A percentile compares a stretch with the other conserved stretches of the same genome.
Conservation (phyloP, 1,140 invertebrate species). For the Apolygus lucorum region DNA sequence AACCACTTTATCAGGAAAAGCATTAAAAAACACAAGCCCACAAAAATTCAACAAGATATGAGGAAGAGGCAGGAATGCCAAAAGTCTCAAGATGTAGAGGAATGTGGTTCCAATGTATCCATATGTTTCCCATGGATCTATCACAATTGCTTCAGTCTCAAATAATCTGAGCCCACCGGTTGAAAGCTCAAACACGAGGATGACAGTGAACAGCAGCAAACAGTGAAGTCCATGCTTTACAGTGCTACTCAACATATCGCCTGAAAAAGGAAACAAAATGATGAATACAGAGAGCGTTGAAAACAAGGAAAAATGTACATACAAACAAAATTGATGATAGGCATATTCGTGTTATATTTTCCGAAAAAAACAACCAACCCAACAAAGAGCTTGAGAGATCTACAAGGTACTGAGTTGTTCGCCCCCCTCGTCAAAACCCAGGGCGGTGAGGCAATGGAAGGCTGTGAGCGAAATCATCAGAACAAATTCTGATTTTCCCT, state of each 20-base stretch:
- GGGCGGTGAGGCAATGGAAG: too few relatives aligned
- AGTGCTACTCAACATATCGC: slow-evolving; percentile 54
- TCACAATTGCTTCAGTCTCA: slow-evolving; percentile 47
- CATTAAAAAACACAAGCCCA: slow-evolving; percentile 85
- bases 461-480: too few relatives aligned
- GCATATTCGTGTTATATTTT: too few relatives aligned
- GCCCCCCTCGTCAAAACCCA: too few relatives aligned
- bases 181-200: slow-evolving; percentile 66
- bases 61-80: slow-evolving; percentile 79
- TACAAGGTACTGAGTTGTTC: too few relatives aligned
- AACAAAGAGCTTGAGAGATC: too few relatives aligned
- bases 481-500: too few relatives aligned
- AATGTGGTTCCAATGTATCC: slow-evolving; percentile 56
- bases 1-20: slow-evolving; percentile 86
- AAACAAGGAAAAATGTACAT: too few relatives aligned
- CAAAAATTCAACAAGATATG: slow-evolving; percentile 88
- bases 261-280: too few relatives aligned
- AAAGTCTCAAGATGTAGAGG: slow-evolving; percentile 68
- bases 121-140: slow-evolving; percentile 74
- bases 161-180: slow-evolving; percentile 66
- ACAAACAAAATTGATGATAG: too few relatives aligned
- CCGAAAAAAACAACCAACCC: too few relatives aligned
- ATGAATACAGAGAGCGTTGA: too few relatives aligned
- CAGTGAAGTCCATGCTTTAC: slow-evolving; percentile 72
- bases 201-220: slow-evolving; percentile 59